A percentile compares a stretch with the other conserved stretches of the same genome.
These are phyloP conservation scores for Dolichotis patagonum DNA, from an alignment of 2,113 vertebrate genomes.

Conservation along the genomic window DNA sequence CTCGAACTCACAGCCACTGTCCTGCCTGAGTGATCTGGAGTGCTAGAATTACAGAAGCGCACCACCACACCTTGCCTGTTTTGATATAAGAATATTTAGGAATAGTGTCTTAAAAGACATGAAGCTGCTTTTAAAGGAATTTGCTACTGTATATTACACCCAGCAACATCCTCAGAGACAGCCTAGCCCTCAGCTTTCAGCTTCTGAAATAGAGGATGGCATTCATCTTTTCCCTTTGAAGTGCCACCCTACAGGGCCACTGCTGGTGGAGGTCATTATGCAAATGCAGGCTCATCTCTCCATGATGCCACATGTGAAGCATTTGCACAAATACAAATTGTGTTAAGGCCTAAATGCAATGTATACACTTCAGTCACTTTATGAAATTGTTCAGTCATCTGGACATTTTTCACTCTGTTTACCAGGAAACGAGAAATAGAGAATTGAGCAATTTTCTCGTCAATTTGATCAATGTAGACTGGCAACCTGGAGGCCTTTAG, in stretches of 20 bases:
- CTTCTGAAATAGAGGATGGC: neutral
- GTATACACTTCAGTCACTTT: constrained; percentile 40
- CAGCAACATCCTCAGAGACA: neutral
- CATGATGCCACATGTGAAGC: neutral
- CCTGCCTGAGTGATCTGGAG: no score
- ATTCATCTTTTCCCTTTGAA: constrained; percentile 42
- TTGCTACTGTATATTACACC: neutral
- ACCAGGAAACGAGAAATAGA: constrained; percentile 71
- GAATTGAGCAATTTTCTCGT: constrained; percentile 74
- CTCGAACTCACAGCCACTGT: no score
- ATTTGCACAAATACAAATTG: constrained; percentile 28
- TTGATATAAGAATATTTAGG: constrained; percentile 31
- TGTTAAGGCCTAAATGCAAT: constrained; percentile 12
- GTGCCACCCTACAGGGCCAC: neutral
- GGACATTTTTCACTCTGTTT: constrained; percentile 63
- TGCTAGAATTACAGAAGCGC: no score
- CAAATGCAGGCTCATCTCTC: constrained; percentile 1
- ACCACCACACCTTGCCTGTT: no score
- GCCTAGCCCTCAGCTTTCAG: neutral
- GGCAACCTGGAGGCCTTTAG: constrained; percentile 30
- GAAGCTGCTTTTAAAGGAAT: neutral
- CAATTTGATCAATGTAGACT: constrained; percentile 64
- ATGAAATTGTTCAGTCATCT: constrained; percentile 61
- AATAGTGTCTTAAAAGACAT: neutral
- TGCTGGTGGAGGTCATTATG: constrained; percentile 19